phyloP scores from a whole-genome alignment of 2,888 invertebrate species.

The Bellardia bayeri region DNA sequence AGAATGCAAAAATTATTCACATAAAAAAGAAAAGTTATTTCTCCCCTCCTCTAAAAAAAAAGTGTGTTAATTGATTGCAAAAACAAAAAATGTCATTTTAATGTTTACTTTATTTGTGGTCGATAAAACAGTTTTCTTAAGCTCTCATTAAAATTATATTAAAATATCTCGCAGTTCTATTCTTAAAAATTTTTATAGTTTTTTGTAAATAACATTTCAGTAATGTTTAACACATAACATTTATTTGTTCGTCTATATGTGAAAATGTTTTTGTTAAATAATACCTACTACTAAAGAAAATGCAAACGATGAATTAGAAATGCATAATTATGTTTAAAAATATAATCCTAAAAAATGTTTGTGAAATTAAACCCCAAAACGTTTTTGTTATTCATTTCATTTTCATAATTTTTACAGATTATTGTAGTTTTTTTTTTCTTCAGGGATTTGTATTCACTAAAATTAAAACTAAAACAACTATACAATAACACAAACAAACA shows the following conservation, averaged over 20 bases:
- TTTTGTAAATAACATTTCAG: slow-evolving; percentile 9
- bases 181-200: slow-evolving; percentile 26
- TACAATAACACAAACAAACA: slow-evolving; percentile 1
- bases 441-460: slow-evolving; percentile 30
- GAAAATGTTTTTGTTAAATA: not conserved
- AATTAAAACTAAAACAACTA: slow-evolving; percentile 21
- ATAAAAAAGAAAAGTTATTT: slow-evolving; percentile 4
- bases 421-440: slow-evolving; percentile 35
- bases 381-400: not conserved
- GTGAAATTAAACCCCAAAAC: not conserved
- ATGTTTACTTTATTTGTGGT: slow-evolving; percentile 68
- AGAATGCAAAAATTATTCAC: slow-evolving; percentile 49
- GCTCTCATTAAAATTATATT: not conserved
- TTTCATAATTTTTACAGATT: slow-evolving; percentile 1
- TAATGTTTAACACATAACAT: not conserved
- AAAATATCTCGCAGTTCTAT: slow-evolving; percentile 60
- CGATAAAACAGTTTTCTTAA: slow-evolving; percentile 60
- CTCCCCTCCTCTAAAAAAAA: slow-evolving; percentile 27
- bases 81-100: slow-evolving; percentile 60
- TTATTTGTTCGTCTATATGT: too few species aligned
- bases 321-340: not conserved
- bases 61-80: slow-evolving; percentile 40
- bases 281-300: not conserved
- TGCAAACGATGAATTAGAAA: not conserved
- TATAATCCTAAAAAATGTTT: not conserved